These are phyloP conservation scores for Pristionchus arcanus DNA, from an alignment of 2,888 invertebrate genomes.

Conservation along the genomic window DNA sequence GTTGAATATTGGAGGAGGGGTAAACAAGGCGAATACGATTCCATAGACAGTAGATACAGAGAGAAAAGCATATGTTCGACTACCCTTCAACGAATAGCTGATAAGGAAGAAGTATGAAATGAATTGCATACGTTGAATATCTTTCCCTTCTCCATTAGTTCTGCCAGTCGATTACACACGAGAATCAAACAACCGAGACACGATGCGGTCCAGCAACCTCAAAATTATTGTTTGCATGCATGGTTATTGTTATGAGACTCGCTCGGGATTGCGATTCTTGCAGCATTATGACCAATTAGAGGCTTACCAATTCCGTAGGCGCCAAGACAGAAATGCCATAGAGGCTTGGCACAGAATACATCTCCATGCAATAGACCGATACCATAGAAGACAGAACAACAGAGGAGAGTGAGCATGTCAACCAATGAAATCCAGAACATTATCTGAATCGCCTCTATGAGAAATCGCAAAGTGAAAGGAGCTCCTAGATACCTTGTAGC, in stretches of 20 bases:
- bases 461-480: no score
- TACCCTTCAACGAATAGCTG: not conserved
- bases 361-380: conserved; percentile 16
- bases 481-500: conserved; percentile 25
- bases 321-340: conserved; percentile 32
- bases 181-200: conserved; percentile 29
- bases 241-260: not conserved
- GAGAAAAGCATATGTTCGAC: not conserved
- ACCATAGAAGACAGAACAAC: conserved; percentile 29
- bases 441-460: not conserved
- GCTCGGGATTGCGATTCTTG: not conserved
- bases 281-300: no score
- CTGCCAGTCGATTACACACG: conserved; percentile 26
- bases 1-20: conserved; percentile 46
- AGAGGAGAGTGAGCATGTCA: conserved; percentile 34
- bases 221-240: no score
- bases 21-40: conserved; percentile 27
- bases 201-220: conserved; percentile 27
- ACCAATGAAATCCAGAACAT: conserved; percentile 37
- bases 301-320: conserved; percentile 36
- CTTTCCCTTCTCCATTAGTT: conserved; percentile 19
- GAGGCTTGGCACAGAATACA: conserved; percentile 32
- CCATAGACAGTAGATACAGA: not conserved
- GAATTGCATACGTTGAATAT: not conserved
- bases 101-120: not conserved